These are phyloP conservation scores for Spinus olivaceus DNA, from an alignment of 2,797 vertebrate genomes.

Conservation along the genomic window DNA sequence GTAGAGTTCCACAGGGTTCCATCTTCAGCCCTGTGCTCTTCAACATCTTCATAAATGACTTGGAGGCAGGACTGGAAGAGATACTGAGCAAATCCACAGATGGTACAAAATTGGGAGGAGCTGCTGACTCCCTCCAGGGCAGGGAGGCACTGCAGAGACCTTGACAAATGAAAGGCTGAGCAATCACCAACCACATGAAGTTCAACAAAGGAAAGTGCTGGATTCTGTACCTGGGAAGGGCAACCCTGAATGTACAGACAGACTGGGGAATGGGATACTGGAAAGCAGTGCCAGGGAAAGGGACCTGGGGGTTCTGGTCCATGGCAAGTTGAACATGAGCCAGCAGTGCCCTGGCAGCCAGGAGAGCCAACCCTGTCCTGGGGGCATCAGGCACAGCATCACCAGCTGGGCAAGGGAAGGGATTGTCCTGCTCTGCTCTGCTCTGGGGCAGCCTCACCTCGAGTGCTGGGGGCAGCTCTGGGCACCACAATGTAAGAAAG, in stretches of 20 bases:
- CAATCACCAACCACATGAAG: neutral
- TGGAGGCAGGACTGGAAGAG: neutral
- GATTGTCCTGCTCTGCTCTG: neutral
- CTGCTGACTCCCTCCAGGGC: neutral
- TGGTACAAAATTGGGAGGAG: neutral
- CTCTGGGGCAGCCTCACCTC: neutral
- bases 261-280: neutral
- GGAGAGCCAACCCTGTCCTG: neutral
- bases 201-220: rapidly evolving
- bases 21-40: neutral
- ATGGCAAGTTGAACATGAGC: rapidly evolving
- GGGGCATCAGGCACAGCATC: neutral
- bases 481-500: neutral
- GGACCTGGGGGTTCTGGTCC: rapidly evolving
- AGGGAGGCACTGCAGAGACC: neutral
- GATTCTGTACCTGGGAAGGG: rapidly evolving
- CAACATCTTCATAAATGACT: neutral
- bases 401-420: neutral
- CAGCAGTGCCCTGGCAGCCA: neutral
- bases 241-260: rapidly evolving
- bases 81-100: neutral
- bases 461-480: neutral
- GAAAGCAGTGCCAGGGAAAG: neutral
- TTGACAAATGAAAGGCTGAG: neutral
- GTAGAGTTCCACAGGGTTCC: rapidly evolving